phyloP scores from a whole-genome alignment of 2,797 vertebrate genomes.

The Limosa lapponica region DNA sequence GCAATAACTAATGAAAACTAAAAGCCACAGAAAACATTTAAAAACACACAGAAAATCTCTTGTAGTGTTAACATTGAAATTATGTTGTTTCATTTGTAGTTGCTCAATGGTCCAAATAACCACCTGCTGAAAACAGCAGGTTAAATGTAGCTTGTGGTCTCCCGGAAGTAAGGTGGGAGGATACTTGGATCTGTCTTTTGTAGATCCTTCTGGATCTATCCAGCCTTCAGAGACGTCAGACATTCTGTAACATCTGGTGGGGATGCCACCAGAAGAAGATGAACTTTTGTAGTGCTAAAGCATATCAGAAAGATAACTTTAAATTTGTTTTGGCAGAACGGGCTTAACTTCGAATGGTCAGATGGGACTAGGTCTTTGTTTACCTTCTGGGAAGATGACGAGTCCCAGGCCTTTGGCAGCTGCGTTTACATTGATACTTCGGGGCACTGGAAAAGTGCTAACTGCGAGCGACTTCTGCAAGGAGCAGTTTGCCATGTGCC shows the following conservation, averaged over 20 bases:
- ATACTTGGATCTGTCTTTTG: background rate
- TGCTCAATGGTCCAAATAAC: background rate
- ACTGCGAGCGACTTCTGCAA: slow-evolving; percentile 83
- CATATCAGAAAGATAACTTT: slow-evolving; percentile 1
- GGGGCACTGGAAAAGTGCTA: slow-evolving; percentile 86
- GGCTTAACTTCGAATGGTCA: slow-evolving; percentile 88
- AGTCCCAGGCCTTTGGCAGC: slow-evolving; percentile 81
- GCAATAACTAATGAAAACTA: background rate
- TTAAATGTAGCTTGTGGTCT: background rate
- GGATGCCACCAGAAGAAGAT: background rate
- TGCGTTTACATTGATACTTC: slow-evolving; percentile 89
- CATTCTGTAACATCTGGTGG: background rate
- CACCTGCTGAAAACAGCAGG: background rate
- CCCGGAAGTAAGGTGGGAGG: background rate
- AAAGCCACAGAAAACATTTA: background rate
- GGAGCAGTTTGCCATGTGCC: slow-evolving; percentile 88
- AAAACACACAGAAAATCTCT: background rate
- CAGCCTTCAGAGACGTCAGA: background rate
- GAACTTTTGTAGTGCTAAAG: background rate
- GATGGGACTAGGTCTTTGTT: slow-evolving; percentile 88
- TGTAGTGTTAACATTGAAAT: background rate
- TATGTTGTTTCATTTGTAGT: background rate
- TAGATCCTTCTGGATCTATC: background rate
- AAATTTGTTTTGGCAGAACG: slow-evolving; percentile 80
- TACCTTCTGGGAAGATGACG: slow-evolving; percentile 86